phyloP scores from a whole-genome alignment of 2,113 vertebrate genomes.

The Fulica atra region DNA sequence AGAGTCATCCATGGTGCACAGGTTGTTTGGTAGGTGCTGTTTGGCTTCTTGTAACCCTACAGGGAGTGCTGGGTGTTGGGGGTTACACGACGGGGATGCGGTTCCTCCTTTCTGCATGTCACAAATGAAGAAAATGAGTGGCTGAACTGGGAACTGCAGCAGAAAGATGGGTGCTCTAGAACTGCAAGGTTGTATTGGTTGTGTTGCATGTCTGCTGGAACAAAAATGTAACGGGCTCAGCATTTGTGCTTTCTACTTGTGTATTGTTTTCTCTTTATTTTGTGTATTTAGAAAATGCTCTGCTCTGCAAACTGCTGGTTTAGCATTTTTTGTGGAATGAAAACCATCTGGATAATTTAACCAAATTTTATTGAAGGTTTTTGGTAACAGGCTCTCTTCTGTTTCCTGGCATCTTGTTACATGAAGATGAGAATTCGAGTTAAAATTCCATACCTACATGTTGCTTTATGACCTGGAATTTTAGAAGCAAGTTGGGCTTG shows the following conservation, averaged over 20 bases:
- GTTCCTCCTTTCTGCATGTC: not conserved
- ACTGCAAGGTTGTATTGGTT: constrained; percentile 45
- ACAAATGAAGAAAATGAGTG: not conserved
- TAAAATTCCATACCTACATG: not conserved
- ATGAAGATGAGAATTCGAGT: not conserved
- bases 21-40: not conserved
- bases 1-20: not conserved
- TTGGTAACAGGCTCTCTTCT: constrained; percentile 15
- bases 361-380: constrained; percentile 12
- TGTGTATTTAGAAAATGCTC: constrained; percentile 64
- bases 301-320: constrained; percentile 54
- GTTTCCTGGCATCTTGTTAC: constrained; percentile 1
- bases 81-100: not conserved
- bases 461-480: not conserved
- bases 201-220: constrained; percentile 52
- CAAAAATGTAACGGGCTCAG: constrained; percentile 58
- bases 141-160: not conserved
- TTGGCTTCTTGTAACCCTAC: not conserved
- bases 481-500: not conserved
- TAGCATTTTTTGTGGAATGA: constrained; percentile 65
- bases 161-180: not conserved
- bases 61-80: not conserved
- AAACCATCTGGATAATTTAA: constrained; percentile 65
- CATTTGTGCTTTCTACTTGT: constrained; percentile 61
- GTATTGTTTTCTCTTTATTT: constrained; percentile 66